A percentile compares a stretch with the other conserved stretches of the same genome.
Evolutionary conservation across 2,113 vertebrate genomes (phyloP).

Genomic region (Toxostoma redivivum): DNA sequence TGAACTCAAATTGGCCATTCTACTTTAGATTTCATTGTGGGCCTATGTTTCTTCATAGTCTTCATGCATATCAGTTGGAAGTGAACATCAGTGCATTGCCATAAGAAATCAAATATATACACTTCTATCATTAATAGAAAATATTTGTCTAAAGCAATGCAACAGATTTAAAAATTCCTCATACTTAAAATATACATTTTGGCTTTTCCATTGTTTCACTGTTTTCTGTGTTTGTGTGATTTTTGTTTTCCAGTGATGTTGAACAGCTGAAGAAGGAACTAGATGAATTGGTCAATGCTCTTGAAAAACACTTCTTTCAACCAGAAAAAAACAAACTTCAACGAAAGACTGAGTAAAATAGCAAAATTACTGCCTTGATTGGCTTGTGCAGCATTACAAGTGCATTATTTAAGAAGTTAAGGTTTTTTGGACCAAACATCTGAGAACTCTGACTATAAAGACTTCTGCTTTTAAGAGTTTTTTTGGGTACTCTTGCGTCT

Average conservation of each 20-base stretch:
- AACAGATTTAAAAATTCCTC: neutral
- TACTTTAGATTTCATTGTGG: neutral
- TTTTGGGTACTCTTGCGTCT: neutral
- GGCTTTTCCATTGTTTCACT: neutral
- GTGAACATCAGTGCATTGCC: neutral
- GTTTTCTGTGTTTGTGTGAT: neutral
- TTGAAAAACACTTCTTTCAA: constrained; percentile 92
- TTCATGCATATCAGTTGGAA: neutral
- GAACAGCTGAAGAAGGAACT: constrained; percentile 86
- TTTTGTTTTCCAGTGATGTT: constrained; percentile 75
- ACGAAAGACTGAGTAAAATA: constrained; percentile 78
- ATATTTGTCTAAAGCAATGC: neutral
- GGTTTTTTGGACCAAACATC: constrained; percentile 1
- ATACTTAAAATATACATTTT: neutral
- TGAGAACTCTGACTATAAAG: neutral
- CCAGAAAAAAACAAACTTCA: constrained; percentile 90
- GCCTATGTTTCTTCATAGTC: neutral
- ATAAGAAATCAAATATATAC: neutral
- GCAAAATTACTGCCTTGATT: neutral
- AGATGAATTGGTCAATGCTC: constrained; percentile 82
- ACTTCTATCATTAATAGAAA: neutral
- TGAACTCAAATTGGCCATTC: neutral
- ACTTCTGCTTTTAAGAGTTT: neutral
- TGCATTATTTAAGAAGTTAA: constrained; percentile 17
- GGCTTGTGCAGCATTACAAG: neutral